A percentile compares a stretch with the other conserved stretches of the same genome.
Evolutionary conservation across 2,888 invertebrate genomes (phyloP).

Genomic region (Graphium colonna): DNA sequence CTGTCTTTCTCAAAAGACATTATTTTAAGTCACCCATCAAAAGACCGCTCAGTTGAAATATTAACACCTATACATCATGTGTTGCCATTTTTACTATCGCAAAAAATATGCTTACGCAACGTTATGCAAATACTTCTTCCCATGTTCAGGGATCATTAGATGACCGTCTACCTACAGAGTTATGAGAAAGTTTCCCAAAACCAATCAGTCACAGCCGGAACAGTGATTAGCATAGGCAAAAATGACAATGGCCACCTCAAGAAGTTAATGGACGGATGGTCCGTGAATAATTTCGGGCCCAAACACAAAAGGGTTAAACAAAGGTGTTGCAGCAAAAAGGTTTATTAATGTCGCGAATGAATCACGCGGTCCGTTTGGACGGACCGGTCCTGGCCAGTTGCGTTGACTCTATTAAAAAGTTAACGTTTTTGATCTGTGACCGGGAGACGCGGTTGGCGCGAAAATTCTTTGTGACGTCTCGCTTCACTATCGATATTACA

Average conservation of each 20-base stretch:
- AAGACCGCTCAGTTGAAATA: neutral
- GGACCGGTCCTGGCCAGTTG: slow-evolving; percentile 52
- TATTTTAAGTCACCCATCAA: neutral
- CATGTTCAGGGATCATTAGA: slow-evolving; percentile 47
- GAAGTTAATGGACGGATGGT: slow-evolving; percentile 65
- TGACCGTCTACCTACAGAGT: slow-evolving; percentile 43
- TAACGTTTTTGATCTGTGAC: slow-evolving; percentile 37
- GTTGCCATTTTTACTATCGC: slow-evolving; percentile 4
- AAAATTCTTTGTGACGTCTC: slow-evolving; percentile 49
- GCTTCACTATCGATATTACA: slow-evolving; percentile 30
- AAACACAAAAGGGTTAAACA: slow-evolving; percentile 68
- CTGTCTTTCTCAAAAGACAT: neutral
- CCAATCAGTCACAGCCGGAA: slow-evolving; percentile 70
- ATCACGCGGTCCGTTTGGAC: slow-evolving; percentile 56
- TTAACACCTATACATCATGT: slow-evolving; percentile 16
- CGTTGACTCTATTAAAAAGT: slow-evolving; percentile 40
- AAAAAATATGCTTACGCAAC: slow-evolving; percentile 33
- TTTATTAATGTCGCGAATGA: slow-evolving; percentile 69
- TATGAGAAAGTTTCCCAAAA: slow-evolving; percentile 51
- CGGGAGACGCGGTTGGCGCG: slow-evolving; percentile 31
- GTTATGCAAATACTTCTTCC: slow-evolving; percentile 41
- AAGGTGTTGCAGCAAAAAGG: slow-evolving; percentile 59
- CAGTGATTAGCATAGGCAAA: slow-evolving; percentile 67
- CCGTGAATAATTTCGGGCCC: slow-evolving; percentile 60
- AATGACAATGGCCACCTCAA: slow-evolving; percentile 64